Conservation (phyloP, 64 coral and sea anemone genomes). For the Trachythela sp. region DNA sequence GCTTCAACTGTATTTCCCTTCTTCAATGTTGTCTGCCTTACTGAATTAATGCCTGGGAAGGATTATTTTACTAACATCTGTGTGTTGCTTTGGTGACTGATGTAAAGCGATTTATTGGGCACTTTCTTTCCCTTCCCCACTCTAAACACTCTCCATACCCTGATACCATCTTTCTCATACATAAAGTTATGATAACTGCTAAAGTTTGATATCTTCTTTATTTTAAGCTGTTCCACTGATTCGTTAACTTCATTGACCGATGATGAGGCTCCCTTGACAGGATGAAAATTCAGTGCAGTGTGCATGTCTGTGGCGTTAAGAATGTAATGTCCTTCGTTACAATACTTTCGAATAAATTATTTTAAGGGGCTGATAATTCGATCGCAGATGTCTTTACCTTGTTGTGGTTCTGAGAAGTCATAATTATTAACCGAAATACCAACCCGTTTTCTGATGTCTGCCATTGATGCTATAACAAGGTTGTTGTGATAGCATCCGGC, state of each 20-base stretch:
- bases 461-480: slow-evolving; percentile 12
- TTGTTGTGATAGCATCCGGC: slow-evolving; percentile 37
- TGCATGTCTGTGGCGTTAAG: slow-evolving; percentile 35
- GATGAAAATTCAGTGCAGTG: slow-evolving; percentile 7
- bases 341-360: slow-evolving; percentile 23
- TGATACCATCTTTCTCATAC: slow-evolving; percentile 39
- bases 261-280: slow-evolving; percentile 41
- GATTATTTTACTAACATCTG: slow-evolving; percentile 24
- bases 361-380: slow-evolving; percentile 40
- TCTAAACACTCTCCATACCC: slow-evolving; percentile 10
- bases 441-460: slow-evolving; percentile 11
- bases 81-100: slow-evolving; percentile 42
- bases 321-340: slow-evolving; percentile 38
- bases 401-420: slow-evolving; percentile 35
- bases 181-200: slow-evolving; percentile 37
- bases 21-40: not conserved
- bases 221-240: not conserved
- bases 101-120: slow-evolving; percentile 9
- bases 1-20: not conserved
- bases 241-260: slow-evolving; percentile 36
- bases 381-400: slow-evolving; percentile 43
- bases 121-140: slow-evolving; percentile 28
- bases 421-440: slow-evolving; percentile 9
- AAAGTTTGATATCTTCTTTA: slow-evolving; percentile 42
- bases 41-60: not conserved